These are phyloP conservation scores for Mongoloraphidia duomilia DNA, from an alignment of 2,888 invertebrate species.

Conservation along the genomic window DNA sequence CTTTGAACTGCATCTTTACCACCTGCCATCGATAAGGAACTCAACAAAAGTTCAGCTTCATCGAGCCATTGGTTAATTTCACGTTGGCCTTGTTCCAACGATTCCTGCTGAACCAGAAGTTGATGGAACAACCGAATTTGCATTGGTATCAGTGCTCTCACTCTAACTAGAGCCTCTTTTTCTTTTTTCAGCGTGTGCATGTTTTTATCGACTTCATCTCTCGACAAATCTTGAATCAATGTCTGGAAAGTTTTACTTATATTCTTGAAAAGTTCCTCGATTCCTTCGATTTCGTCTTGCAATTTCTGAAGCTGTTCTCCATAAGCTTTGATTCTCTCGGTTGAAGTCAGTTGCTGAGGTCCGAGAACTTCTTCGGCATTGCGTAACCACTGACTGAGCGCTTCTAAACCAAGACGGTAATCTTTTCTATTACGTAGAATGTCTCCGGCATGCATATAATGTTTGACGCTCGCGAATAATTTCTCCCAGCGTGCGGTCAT, in stretches of 20 bases:
- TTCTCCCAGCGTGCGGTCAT: constrained; percentile 72
- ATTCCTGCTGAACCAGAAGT: constrained; percentile 75
- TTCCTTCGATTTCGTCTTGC: constrained; percentile 68
- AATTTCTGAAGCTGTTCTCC: constrained; percentile 62
- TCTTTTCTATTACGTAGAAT: constrained; percentile 68
- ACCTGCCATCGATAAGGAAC: constrained; percentile 39
- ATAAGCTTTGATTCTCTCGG: constrained; percentile 65
- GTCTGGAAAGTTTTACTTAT: constrained; percentile 86
- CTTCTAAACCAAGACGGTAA: constrained; percentile 57
- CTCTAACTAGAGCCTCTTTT: constrained; percentile 74
- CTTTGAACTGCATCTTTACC: constrained; percentile 59
- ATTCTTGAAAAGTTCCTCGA: constrained; percentile 79
- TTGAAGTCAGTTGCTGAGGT: constrained; percentile 56
- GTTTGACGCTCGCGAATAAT: constrained; percentile 68
- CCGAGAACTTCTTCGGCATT: constrained; percentile 58
- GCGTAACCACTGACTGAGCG: constrained; percentile 64
- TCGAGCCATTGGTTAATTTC: constrained; percentile 81
- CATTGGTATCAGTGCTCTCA: constrained; percentile 68
- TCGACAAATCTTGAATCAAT: constrained; percentile 74
- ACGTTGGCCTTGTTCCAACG: constrained; percentile 70
- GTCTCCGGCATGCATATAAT: constrained; percentile 82
- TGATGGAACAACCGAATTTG: constrained; percentile 73
- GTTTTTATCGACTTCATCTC: constrained; percentile 83
- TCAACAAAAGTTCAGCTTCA: constrained; percentile 62
- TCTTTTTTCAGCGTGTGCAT: constrained; percentile 78